Percentiles rank a stretch among this genome's conserved stretches.
Conservation (phyloP, 1,140 invertebrate species). For the Trachymyrmex cornetzi region DNA sequence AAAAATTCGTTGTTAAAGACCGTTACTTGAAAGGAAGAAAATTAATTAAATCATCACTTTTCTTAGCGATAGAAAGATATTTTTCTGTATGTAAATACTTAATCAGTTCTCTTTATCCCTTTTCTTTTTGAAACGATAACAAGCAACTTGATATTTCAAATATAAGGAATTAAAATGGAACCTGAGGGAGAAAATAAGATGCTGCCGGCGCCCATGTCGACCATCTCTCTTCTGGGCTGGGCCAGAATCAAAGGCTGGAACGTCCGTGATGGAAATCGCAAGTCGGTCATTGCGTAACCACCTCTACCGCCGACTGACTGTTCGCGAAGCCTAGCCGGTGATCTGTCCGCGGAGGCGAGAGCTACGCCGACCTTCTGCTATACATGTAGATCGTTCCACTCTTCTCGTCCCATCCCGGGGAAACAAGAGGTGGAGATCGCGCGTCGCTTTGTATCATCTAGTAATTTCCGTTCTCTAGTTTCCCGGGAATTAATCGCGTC, state of each 20-base stretch:
- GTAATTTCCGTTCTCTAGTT: conserved; percentile 42
- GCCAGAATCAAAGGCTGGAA: conserved; percentile 55
- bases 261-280: conserved; percentile 63
- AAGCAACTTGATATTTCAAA: conserved; percentile 15
- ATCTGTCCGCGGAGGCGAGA: conserved; percentile 69
- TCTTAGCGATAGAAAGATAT: too few relatives aligned
- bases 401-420: conserved; percentile 12
- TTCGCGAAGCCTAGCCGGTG: conserved; percentile 52
- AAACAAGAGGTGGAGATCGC: not conserved
- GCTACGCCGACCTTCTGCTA: conserved; percentile 72
- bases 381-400: conserved; percentile 14
- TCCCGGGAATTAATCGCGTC: conserved; percentile 9
- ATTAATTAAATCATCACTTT: too few relatives aligned
- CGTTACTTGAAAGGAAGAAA: too few relatives aligned
- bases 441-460: conserved; percentile 2
- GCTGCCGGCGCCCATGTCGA: conserved; percentile 35
- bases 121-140: not conserved
- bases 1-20: too few relatives aligned
- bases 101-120: not conserved
- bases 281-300: conserved; percentile 65
- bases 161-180: not conserved
- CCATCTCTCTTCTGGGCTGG: conserved; percentile 27
- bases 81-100: not conserved
- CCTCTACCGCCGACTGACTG: conserved; percentile 46
- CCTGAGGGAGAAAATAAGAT: not conserved